Base-by-base conservation (phyloP, 37 sponge, comb jelly and placozoan species). In the Crambe crambe region DNA sequence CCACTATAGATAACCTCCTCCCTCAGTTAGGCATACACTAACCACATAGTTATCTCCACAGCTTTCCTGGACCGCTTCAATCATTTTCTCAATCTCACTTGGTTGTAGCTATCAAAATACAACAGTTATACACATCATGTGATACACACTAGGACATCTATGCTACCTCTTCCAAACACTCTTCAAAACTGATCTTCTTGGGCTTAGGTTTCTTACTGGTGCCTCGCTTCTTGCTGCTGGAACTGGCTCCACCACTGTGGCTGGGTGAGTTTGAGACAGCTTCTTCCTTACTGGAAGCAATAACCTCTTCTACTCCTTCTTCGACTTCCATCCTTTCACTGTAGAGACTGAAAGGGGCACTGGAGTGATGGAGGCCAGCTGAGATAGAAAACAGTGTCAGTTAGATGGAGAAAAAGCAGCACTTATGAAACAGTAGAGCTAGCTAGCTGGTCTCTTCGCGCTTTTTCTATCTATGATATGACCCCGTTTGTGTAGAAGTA, bases 111-210 rank as follows among this genome's bases (percentile, higher is more conserved):
- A 31, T 9, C 25, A 5, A 9, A 65, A 65, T 6, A 60, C 4
- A 6, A 25, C 4, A 60, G 5, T 26, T 5, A 26, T 23, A 60
- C n/a, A 60, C 17, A 20, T 21, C 61, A 51, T 51, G 54, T 51
- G 15, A 51, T 18, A 51, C 68, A 67, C 68, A 67, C 6, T 3
- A 67, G 36, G 2, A 67, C 68, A 67, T 35, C 36, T 35, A 36
- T n/a, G n/a, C 20, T 42, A 78, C 78, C 78, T 78, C 67, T 35
- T 40, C 40, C 22, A 78, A 23, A 65, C 66, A 78, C 51, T 65
- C 67, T 5, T 78, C 78, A 65, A 66, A 64, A 63, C 67, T 66
- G 17, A n/a, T 32, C 25, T 40, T 64, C 67, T 76, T 41, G 2
- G 8, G 60, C 26, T 76, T 56, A 60, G 61, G 20, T n/a, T 58